These are phyloP conservation scores for Chamaetylas fuelleborni DNA, from an alignment of 2,113 vertebrate species.

Conservation along the genomic window DNA sequence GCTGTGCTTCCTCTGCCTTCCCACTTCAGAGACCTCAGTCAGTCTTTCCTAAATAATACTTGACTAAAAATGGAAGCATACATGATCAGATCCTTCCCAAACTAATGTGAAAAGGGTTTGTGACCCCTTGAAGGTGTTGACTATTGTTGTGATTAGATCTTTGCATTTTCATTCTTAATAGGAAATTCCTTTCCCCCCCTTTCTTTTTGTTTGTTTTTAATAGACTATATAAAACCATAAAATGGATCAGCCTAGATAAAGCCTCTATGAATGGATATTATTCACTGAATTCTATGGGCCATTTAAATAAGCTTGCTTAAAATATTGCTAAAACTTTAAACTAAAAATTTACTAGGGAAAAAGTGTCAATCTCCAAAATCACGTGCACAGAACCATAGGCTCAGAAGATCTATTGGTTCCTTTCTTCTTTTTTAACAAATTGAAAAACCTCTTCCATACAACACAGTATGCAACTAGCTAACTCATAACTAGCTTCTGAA, in stretches of 20 bases:
- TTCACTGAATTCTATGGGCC: not conserved
- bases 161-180: not conserved
- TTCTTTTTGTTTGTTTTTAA: not conserved
- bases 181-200: accelerated
- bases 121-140: not conserved
- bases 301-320: not conserved
- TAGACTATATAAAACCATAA: not conserved
- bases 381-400: not conserved
- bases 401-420: not conserved
- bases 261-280: not conserved
- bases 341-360: not conserved
- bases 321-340: not conserved
- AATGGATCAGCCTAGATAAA: not conserved
- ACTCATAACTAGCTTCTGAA: not conserved
- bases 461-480: not conserved
- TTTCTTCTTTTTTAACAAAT: not conserved
- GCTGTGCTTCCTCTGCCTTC: not conserved
- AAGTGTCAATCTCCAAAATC: not conserved
- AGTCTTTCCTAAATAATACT: not conserved
- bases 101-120: not conserved
- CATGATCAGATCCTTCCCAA: not conserved
- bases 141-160: not conserved
- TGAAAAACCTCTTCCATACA: not conserved
- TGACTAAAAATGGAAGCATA: not conserved
- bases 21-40: not conserved